Evolutionary conservation across 2,113 vertebrate species (phyloP).

Genomic region (Trogon surrucura): DNA sequence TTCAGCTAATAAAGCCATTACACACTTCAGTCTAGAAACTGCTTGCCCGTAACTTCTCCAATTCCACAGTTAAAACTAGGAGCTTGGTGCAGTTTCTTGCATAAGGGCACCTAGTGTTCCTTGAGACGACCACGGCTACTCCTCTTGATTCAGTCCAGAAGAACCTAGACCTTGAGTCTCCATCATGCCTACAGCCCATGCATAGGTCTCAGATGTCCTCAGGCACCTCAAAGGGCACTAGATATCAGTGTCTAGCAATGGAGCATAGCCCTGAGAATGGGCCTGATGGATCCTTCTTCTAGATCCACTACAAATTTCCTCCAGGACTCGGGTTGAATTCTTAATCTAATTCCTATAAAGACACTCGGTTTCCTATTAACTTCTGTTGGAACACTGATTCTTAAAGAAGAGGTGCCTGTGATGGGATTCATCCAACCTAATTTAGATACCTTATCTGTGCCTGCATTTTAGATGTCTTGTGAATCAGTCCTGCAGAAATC

Average conservation of each 20-base stretch:
- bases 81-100: background rate
- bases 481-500: slow-evolving; percentile 34
- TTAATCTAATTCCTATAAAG: background rate
- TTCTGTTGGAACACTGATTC: background rate
- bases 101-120: background rate
- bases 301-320: background rate
- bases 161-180: background rate
- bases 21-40: background rate
- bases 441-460: slow-evolving; percentile 25
- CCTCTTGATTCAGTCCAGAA: background rate
- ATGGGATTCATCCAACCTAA: background rate
- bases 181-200: background rate
- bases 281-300: background rate
- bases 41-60: background rate
- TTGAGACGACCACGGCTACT: background rate
- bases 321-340: background rate
- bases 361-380: background rate
- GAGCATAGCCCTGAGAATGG: background rate
- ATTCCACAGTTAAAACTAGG: background rate
- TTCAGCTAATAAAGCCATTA: background rate
- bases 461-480: background rate
- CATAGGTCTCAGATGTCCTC: background rate
- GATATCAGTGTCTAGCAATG: background rate
- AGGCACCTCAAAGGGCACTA: background rate
- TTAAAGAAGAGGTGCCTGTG: background rate